Evolutionary conservation across 2,797 vertebrate species (phyloP).

Genomic region (Sebastes cheni): DNA sequence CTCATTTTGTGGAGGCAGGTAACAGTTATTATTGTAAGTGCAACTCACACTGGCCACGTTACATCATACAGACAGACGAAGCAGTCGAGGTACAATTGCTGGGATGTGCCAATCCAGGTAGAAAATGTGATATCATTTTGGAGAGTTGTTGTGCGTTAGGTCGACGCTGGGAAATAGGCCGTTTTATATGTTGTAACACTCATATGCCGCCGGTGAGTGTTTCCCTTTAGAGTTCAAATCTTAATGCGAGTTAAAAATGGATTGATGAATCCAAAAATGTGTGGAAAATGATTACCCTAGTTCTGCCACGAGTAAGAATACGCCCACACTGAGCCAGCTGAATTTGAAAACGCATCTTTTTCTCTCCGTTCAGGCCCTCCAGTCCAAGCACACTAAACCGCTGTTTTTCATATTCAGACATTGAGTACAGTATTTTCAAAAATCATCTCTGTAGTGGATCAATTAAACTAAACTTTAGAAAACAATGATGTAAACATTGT

Average conservation of each 20-base stretch:
- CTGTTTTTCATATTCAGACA: background rate
- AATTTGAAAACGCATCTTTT: slow-evolving; percentile 3
- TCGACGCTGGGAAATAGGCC: background rate
- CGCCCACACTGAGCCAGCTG: slow-evolving; percentile 18
- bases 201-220: background rate
- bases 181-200: background rate
- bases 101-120: background rate
- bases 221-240: background rate
- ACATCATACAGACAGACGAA: background rate
- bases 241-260: slow-evolving; percentile 14
- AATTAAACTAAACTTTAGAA: background rate
- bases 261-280: slow-evolving; percentile 4
- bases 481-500: background rate
- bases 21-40: background rate
- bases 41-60: background rate
- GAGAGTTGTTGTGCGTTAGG: background rate
- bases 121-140: background rate
- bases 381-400: background rate
- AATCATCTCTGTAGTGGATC: background rate
- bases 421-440: background rate
- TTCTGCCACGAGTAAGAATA: background rate
- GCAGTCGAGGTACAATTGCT: background rate
- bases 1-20: background rate
- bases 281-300: slow-evolving; percentile 5
- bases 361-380: background rate